Conservation (phyloP, 2,888 invertebrate species). For the Sminthurinus aureus region DNA sequence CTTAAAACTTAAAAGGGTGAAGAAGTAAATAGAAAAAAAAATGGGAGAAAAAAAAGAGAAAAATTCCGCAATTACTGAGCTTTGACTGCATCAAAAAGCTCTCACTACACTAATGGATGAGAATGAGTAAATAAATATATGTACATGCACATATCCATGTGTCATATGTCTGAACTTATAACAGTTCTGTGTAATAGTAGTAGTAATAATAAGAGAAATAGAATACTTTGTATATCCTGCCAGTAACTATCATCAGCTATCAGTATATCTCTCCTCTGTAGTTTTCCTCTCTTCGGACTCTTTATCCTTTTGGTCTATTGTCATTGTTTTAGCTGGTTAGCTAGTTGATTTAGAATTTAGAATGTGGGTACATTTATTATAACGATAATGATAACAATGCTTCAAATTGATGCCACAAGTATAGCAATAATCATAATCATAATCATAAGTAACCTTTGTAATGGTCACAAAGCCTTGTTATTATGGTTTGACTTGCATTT, state of each 20-base stretch:
- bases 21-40: background rate
- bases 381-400: too few species aligned
- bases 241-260: too few species aligned
- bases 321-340: too few species aligned
- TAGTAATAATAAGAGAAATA: too few species aligned
- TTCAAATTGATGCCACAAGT: background rate
- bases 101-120: constrained; percentile 22
- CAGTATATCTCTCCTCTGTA: too few species aligned
- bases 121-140: constrained; percentile 12
- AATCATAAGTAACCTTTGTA: too few species aligned
- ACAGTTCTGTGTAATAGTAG: too few species aligned
- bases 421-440: background rate
- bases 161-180: background rate
- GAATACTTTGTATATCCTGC: too few species aligned
- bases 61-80: constrained; percentile 27
- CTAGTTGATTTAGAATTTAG: too few species aligned
- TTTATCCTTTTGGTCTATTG: too few species aligned
- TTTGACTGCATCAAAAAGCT: constrained; percentile 19
- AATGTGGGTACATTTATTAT: too few species aligned
- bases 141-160: background rate
- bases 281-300: too few species aligned
- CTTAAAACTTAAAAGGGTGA: constrained; percentile 1
- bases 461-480: background rate
- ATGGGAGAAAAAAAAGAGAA: constrained; percentile 6
- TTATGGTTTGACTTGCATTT: background rate